Conservation (phyloP, 2,888 invertebrate genomes). For the Phoenoteleia sp. region DNA sequence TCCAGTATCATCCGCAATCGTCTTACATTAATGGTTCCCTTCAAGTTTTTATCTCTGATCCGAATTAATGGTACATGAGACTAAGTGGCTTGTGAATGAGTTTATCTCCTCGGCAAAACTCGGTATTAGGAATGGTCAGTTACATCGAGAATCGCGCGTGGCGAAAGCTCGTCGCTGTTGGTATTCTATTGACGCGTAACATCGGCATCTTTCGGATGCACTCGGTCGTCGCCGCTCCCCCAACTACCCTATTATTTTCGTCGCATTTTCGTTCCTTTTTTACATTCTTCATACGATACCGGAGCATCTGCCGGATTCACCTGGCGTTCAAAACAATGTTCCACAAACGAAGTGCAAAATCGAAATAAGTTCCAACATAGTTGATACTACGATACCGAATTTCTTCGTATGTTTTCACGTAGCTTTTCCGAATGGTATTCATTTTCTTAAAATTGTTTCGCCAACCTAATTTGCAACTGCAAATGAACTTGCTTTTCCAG, state of each 20-base stretch:
- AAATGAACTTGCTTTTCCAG: too few relatives aligned
- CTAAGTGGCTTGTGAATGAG: conserved; percentile 60
- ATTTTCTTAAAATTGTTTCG: too few relatives aligned
- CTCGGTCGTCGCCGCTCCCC: conserved; percentile 50
- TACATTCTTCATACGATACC: conserved; percentile 15
- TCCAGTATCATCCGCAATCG: conserved; percentile 9
- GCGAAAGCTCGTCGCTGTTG: conserved; percentile 60
- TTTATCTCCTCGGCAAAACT: conserved; percentile 56
- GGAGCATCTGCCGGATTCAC: conserved; percentile 39
- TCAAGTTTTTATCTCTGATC: conserved; percentile 16
- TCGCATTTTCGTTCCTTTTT: conserved; percentile 41
- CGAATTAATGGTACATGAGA: conserved; percentile 51
- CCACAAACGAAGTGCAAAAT: neutral
- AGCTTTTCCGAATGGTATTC: too few relatives aligned
- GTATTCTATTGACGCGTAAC: conserved; percentile 76
- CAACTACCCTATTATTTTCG: conserved; percentile 50
- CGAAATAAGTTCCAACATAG: too few relatives aligned
- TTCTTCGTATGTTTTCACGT: too few relatives aligned
- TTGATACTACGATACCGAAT: too few relatives aligned
- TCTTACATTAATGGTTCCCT: conserved; percentile 20
- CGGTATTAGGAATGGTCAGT: conserved; percentile 80
- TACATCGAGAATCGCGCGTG: conserved; percentile 71
- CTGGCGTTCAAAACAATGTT: conserved; percentile 43
- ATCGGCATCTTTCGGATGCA: conserved; percentile 71
- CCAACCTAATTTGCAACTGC: too few relatives aligned